Base-by-base conservation (phyloP, 2,113 vertebrate genomes). In the Oryzias curvinotus region DNA sequence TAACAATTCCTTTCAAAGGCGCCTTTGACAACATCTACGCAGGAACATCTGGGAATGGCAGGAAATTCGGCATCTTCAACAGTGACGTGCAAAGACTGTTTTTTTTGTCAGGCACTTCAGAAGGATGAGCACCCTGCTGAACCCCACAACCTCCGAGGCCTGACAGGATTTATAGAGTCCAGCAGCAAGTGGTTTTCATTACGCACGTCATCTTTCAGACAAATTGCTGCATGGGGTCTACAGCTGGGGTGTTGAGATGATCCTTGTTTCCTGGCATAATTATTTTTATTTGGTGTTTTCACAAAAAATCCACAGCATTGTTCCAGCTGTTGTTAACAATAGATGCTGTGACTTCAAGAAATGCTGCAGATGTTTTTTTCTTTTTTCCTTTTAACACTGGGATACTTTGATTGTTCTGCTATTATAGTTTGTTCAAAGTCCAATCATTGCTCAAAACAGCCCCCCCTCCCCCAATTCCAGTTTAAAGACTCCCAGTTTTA, bases 161-260 rank as follows among this genome's bases (percentile, higher is more conserved):
- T 57, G 62, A 58, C 60, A 78, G 25, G 81, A 87, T 87, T 92
- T 91, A 94, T 94, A 89, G 92, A 93, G 91, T 93, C 89, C 78
- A 82, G 85, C 80, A 85, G 87, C 93, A 93, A 95, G 91, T 94
- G 95, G 91, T 96, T 95, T 90, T 92, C 90, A 94, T 96, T 96
- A 94, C 88, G 88, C 90, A 90, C 93, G 93, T 95, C 93, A 93
- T 94, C 91, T 92, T 91, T 85, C 81, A 92, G 93, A 95, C 93
- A 94, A 94, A 96, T 94, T 88, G 90, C 87, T 87, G 87, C 73
- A 77, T 86, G 91, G 87, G 85, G 88, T 87, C 85, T 86, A 79
- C 92, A 95, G 93, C 93, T 95, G 93, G 90, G 87, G 36, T 83
- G 73, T 51, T 58, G 66, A 57, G 53, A 61, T 70, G 63, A 48